Percentiles rank a stretch among this genome's conserved stretches.
Evolutionary conservation across 2,888 invertebrate species (phyloP).

Genomic region (Crepidodera aurea): DNA sequence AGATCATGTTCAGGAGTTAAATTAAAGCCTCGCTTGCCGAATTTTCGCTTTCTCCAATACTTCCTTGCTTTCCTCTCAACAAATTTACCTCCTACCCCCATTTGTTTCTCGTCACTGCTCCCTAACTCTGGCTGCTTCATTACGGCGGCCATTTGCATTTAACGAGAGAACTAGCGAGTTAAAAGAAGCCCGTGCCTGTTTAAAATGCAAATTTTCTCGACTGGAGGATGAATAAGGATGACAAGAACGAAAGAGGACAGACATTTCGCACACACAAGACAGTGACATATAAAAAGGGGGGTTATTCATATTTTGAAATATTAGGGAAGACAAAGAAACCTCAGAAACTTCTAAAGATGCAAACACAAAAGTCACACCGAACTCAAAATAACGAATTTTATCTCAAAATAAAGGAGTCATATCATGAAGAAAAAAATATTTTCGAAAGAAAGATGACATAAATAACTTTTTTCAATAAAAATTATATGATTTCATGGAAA

Average conservation of each 20-base stretch:
- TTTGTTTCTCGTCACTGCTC: not conserved
- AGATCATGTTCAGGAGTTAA: too few species aligned
- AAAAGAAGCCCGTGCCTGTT: conserved; percentile 46
- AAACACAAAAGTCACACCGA: too few species aligned
- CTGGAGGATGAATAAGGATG: conserved; percentile 49
- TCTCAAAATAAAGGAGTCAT: too few species aligned
- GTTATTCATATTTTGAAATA: not conserved
- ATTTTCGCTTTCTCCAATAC: conserved; percentile 14
- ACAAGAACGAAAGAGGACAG: conserved; percentile 16
- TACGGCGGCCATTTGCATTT: conserved; percentile 58
- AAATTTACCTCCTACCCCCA: conserved; percentile 26
- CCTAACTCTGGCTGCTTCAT: conserved; percentile 49
- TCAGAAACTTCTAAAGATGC: too few species aligned
- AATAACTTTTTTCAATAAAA: not conserved
- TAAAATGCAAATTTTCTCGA: conserved; percentile 46
- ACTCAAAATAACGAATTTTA: too few species aligned
- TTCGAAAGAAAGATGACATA: not conserved
- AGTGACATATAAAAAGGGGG: conserved; percentile 2
- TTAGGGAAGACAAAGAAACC: too few species aligned
- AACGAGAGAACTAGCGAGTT: conserved; percentile 52
- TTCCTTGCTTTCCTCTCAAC: conserved; percentile 5
- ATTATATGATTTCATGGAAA: too few species aligned
- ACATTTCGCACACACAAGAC: not conserved
- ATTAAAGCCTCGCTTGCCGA: not conserved
- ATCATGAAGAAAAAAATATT: too few species aligned